These are phyloP conservation scores for Spermophilus dauricus DNA, from an alignment of 2,113 vertebrate genomes.

Conservation along the genomic window DNA sequence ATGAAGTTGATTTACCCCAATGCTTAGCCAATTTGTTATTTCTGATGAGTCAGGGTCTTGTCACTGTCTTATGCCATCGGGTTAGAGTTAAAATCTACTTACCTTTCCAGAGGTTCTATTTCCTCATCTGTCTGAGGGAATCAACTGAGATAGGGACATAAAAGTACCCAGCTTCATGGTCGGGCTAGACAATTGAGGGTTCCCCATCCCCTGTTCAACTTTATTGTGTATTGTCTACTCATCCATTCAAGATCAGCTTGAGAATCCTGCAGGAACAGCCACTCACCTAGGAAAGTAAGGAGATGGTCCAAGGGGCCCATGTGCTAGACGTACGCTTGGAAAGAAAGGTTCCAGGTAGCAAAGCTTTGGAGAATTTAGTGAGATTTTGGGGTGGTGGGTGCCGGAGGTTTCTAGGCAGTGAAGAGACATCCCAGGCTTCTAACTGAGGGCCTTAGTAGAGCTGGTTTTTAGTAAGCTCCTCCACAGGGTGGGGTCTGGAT, in stretches of 20 bases:
- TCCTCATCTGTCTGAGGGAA: background rate
- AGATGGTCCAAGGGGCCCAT: background rate
- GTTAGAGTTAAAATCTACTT: no score
- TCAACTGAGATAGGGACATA: background rate
- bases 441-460: background rate
- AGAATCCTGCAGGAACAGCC: background rate
- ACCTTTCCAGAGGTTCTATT: slow-evolving; percentile 6
- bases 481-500: background rate
- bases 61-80: background rate
- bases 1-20: background rate
- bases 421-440: background rate
- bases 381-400: background rate
- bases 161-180: background rate
- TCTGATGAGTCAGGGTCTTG: background rate
- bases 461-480: slow-evolving; percentile 1
- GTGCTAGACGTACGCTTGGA: background rate
- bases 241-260: background rate
- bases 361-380: background rate
- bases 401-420: background rate
- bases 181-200: background rate
- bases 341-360: background rate
- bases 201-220: background rate
- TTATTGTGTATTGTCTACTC: background rate
- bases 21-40: slow-evolving; percentile 24
- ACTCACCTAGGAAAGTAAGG: background rate